phyloP scores from a whole-genome alignment of 2,797 vertebrate genomes.

The Halcyon leucocephala region DNA sequence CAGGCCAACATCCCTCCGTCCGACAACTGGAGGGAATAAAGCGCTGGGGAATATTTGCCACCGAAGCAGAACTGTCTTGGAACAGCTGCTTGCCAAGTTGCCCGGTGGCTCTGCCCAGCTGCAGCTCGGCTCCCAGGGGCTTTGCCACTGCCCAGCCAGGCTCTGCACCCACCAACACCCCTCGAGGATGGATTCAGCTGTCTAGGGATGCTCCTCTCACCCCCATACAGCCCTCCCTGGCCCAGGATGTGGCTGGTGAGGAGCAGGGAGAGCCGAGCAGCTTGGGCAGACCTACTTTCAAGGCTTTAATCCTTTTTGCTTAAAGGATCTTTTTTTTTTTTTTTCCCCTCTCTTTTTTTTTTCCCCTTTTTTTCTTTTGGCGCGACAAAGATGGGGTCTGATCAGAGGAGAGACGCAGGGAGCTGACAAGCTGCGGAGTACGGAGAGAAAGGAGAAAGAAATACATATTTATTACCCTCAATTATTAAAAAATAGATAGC shows the following conservation, averaged over 20 bases:
- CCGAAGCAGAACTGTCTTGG: neutral
- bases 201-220: neutral
- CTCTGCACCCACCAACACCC: neutral
- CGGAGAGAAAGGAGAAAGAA: constrained; percentile 78
- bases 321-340: constrained; percentile 69
- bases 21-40: neutral
- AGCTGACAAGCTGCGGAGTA: constrained; percentile 83
- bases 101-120: neutral
- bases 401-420: constrained; percentile 82
- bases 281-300: constrained; percentile 82
- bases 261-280: neutral
- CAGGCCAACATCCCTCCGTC: neutral
- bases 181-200: neutral
- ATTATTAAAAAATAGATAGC: constrained; percentile 86
- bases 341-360: neutral
- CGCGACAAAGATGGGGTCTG: constrained; percentile 79
- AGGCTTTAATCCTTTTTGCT: constrained; percentile 84
- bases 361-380: constrained; percentile 33
- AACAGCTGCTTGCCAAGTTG: constrained; percentile 8
- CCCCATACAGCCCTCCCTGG: neutral
- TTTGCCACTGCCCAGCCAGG: neutral
- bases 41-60: neutral
- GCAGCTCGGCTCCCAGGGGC: neutral
- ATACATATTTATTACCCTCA: constrained; percentile 88
- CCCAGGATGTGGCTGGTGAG: neutral